Evolutionary conservation across 1,140 invertebrate species (phyloP), one percentile per base, ranked within the genome.

Genomic region (Cephus cinctus): DNA sequence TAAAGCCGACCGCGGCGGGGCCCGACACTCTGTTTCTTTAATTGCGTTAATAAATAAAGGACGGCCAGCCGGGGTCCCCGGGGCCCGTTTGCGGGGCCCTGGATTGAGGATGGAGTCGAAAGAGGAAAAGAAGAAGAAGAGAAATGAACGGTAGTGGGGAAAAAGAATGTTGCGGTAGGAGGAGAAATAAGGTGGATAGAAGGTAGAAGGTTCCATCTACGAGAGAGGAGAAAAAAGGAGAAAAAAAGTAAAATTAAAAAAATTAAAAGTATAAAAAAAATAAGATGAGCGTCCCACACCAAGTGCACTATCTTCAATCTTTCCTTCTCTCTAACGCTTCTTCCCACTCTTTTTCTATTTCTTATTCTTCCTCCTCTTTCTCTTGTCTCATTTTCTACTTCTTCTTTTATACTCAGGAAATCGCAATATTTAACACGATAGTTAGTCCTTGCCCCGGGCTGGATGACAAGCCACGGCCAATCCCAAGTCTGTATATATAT

Each of bases 1-100:
- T 55, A 67, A 67, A 65, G 61, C 60, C 54, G 59, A 59, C 59
- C 50, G 50, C 56, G 32, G 46, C 42, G 57, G 57, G 8, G 11
- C 8, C 65, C 67, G 56, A 69, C 67, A 69, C 67, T 66, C 65
- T 65, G 67, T 73, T 70, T 73, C 70, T 73, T 71, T 75, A 75
- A 73, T 75, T 73, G 70, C 73, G 69, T 73, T 73, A 75, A 73
- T 75, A 75, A 75, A 75, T 73, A 71, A 73, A 73, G 66, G 61
- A 67, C 63, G 61, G 63, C 47, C 43, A 22, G 35, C n/a, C 23
- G 18, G 22, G 11, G 11, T 9, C 15, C 6, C 19, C 39, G 39
- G 14, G 16, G 8, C 16, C 35, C 6, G 35, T n/a, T n/a, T n/a
- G 6, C 25, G 25, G 25, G 25, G 25, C 25, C n/a, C 25, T 8